A percentile compares a stretch with the other conserved stretches of the same genome.
phyloP scores from a whole-genome alignment of 2,113 vertebrate species.

The Hemiscyllium ocellatum region DNA sequence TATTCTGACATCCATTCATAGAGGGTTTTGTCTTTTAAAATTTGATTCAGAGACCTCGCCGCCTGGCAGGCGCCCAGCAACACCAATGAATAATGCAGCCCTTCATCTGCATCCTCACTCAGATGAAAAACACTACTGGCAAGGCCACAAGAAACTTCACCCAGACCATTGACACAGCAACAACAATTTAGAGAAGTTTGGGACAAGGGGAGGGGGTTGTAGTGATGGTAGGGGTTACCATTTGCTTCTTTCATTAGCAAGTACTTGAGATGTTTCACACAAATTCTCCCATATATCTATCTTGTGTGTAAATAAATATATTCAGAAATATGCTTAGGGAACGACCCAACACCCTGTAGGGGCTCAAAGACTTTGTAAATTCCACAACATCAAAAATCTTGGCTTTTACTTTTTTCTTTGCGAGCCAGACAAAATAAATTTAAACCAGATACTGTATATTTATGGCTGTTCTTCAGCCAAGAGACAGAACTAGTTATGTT shows the following conservation, averaged over 20 bases:
- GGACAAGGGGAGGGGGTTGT: conserved; percentile 39
- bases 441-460: conserved; percentile 34
- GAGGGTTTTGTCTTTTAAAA: conserved; percentile 66
- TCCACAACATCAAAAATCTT: conserved; percentile 37
- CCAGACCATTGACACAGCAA: conserved; percentile 22
- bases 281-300: neutral
- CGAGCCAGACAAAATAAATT: conserved; percentile 36
- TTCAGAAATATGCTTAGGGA: neutral
- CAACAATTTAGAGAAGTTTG: conserved; percentile 17
- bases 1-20: conserved; percentile 55
- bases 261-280: neutral
- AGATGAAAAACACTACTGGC: conserved; percentile 51
- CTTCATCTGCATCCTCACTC: conserved; percentile 56
- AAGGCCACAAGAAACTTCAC: conserved; percentile 23
- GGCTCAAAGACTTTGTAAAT: conserved; percentile 35
- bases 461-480: conserved; percentile 32
- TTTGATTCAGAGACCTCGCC: conserved; percentile 58
- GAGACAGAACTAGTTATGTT: conserved; percentile 34
- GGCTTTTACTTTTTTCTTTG: conserved; percentile 31
- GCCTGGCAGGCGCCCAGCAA: conserved; percentile 67
- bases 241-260: neutral
- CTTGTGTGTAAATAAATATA: neutral
- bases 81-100: conserved; percentile 59
- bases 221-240: conserved; percentile 36
- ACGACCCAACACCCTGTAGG: conserved; percentile 8